Evolutionary conservation across 2,888 invertebrate species (phyloP), one percentile per base, ranked within the genome.

Genomic region (Bellardia pandia): DNA sequence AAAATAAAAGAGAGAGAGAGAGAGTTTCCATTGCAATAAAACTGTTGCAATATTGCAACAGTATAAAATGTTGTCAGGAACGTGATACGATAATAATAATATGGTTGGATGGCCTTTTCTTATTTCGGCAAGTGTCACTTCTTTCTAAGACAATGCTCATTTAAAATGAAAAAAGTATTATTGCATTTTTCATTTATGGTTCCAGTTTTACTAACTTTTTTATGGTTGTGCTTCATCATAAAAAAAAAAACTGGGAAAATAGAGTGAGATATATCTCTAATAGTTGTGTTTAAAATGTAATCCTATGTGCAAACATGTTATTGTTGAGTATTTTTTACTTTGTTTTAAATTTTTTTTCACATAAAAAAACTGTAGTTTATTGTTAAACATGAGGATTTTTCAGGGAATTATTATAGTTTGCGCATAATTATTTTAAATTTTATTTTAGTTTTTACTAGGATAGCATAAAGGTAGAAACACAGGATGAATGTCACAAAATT

Each of bases 41-140:
- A 16, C n/a, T 62, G 16, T 6, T n/a, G 37, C 60, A 81, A 75
- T n/a, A 37, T 23, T 80, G 62, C 13, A 30, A n/a, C 37, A 62
- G 42, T 14, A 45, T 40, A 74, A 53, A 69, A 45, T 74, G 74
- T 69, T 74, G 45, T 45, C 6, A 68, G 30, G 30, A 37, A 82
- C 60, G 68, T 75, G 60, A 68, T n/a, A 16, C 68, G 30, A 40
- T 82, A 16, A 68, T 40, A 56, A 23, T 40, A n/a, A 33, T 60
- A 9, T 13, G 13, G 23, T 30, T 62, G 23, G 23, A 23, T 40
- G 30, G 6, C 3, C 13, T 37, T 33, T 37, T 33, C 13, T n/a
- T 33, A 23, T 62, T 37, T 11, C 37, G n/a, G 14, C 23, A 11
- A n/a, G 11, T 51, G n/a, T n/a, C 51, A 33, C 30, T 14, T 68